Base-by-base conservation (phyloP, 2,113 vertebrate species). In the Carassius gibelio region DNA sequence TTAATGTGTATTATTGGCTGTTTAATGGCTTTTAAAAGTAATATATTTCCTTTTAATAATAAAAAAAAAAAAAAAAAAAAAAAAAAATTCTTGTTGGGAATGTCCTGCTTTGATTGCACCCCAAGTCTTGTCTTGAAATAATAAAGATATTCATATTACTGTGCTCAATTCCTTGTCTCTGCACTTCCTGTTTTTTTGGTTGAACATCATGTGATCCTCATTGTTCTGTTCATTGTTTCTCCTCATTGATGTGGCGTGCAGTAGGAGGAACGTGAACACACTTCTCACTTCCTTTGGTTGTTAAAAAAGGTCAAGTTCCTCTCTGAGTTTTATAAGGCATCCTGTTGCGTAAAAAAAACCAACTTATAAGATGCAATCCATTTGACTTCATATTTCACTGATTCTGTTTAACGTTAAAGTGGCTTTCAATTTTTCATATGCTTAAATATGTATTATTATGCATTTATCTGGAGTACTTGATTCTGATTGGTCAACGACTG, bases 101-200 rank as follows among this genome's bases (percentile, higher is more conserved):
- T 64, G 13, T 64, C 1, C 4, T 64, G 62, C 62, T 66, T 30
- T 30, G 1, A 30, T 30, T 30, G 30, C 30, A 30, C 30, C 30
- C 30, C 30, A 30, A 30, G 30, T 30, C 1, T 30, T 1, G 45
- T 48, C 3, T 11, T 48, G 9, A 5, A 48, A 48, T 48, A 3
- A 48, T 48, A 48, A 11, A 0, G 1, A 8, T 17, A 36, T 68
- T 36, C 7, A 3, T 8, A 8, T 36, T 68, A 19, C 64, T 68
- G 64, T 68, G 30, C 6, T 42, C n/a, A 45, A 45, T 48, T 74
- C 0, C 17, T 74, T 48, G 4, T 72, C 2, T 74, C 19, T 74
- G 11, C 36, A 79, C 14, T 45, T 80, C 59, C 77, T 38, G 55
- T 78, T 78, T 61, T 55, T 55, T n/a, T 80, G 36, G 21, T 23